phyloP scores from a whole-genome alignment of 2,113 vertebrate genomes.

The Enhydra lutris region DNA sequence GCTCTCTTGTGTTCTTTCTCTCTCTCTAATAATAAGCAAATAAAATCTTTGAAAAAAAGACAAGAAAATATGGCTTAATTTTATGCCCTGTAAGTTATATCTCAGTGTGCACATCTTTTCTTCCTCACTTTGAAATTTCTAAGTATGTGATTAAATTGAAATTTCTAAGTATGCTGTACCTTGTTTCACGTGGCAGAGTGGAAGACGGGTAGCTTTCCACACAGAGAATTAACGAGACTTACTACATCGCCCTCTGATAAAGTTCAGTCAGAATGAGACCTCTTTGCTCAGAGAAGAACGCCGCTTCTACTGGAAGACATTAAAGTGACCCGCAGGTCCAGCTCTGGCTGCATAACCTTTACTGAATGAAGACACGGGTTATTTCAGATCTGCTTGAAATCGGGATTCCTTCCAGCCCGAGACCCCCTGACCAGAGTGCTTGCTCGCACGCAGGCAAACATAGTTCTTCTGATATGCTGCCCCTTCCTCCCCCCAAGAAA shows the following conservation, averaged over 20 bases:
- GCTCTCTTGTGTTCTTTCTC: not conserved
- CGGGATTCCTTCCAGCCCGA: not conserved
- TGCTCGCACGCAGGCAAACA: not conserved
- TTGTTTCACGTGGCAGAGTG: not conserved
- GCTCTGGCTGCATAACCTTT: not conserved
- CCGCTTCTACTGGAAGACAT: not conserved
- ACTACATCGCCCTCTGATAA: not conserved
- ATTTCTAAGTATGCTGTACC: not conserved
- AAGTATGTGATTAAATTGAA: not conserved
- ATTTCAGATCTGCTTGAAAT: not conserved
- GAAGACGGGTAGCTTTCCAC: constrained; percentile 23
- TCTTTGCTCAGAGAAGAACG: not conserved
- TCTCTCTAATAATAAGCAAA: not conserved
- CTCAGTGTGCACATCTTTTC: not conserved
- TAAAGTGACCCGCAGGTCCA: not conserved
- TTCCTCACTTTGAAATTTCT: not conserved
- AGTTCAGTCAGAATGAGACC: not conserved
- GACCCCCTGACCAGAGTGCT: not conserved
- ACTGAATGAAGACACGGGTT: not conserved
- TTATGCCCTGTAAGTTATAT: not conserved
- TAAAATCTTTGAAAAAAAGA: not conserved
- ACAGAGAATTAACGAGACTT: constrained; percentile 37
- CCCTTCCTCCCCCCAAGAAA: accelerated
- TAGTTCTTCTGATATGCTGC: not conserved
- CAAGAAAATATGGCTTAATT: not conserved